Base-by-base conservation (phyloP, 1,140 invertebrate genomes). In the Eriosoma lanigerum region DNA sequence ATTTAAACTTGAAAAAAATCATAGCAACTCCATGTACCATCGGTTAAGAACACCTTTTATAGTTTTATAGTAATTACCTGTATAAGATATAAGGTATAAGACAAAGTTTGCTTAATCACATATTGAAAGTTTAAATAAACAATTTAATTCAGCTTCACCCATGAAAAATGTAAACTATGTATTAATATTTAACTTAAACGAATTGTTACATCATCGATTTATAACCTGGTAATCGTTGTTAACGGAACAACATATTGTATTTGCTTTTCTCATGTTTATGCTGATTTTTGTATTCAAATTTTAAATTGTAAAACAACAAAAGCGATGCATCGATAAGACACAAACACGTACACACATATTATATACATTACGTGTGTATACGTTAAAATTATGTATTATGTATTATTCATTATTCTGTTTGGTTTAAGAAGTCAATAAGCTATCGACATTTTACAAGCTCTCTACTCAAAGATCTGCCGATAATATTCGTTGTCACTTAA, bases 281-380 rank as follows among this genome's bases (percentile, higher is more conserved):
- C 52, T 72, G 48, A 72, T 72, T 72, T 72, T 52, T n/a, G 17
- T 52, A 72, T 72, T 72, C 48, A 52, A 72, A 72, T 52, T 72
- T 13, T n/a, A 29, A 50, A 70, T 50, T 50, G 48, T 50, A 48
- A 50, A 52, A 52, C 48, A 52, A 72, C 10, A n/a, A 17, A 72
- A 52, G 68, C 50, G 24, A 72, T 72, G 68, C 48, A 72, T 29
- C 68, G 68, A 72, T 72, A 52, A 72, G 68, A 72, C 24, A 68
- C 44, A 24, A 13, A 48, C 21, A 48, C 21, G 21, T 12, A 24
- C 29, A 8, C 32, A 62, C 19, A 29, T 29, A 60, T 17, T 17
- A 26, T 26, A 58, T 3, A 4, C 13, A 10, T 15, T 26, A 32
- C 24, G 24, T 52, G 17, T 72, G 8, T 8, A 5, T 21, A 44